Evolutionary conservation across 2,888 invertebrate species (phyloP), one percentile per base, ranked within the genome.

Genomic region (Tupiocoris notatus): DNA sequence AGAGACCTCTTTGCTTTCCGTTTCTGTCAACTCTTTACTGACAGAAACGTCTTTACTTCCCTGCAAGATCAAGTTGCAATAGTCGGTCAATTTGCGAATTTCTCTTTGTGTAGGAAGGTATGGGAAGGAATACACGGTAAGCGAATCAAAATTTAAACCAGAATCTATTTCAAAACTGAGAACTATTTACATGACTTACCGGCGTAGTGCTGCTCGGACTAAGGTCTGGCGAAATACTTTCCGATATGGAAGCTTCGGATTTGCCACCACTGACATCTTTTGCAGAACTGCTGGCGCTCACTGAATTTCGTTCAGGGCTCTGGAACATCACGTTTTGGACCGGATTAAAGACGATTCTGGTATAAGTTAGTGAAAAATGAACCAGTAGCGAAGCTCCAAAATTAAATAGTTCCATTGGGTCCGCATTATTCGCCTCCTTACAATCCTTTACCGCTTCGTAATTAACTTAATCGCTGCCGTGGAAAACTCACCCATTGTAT

Each of bases 401-500:
- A n/a, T n/a, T n/a, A 39, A 39, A 39, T 39, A 39, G 3, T 39
- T 39, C 39, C 39, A 39, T 39, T 39, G 6, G n/a, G n/a, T n/a
- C n/a, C n/a, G n/a, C n/a, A n/a, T n/a, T n/a, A n/a, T n/a, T n/a
- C n/a, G n/a, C n/a, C n/a, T n/a, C n/a, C n/a, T n/a, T n/a, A n/a
- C n/a, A n/a, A n/a, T n/a, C n/a, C n/a, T n/a, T n/a, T n/a, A n/a
- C n/a, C n/a, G n/a, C n/a, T n/a, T n/a, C n/a, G n/a, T n/a, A n/a
- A n/a, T n/a, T n/a, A n/a, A n/a, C n/a, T n/a, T n/a, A n/a, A n/a
- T n/a, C 7, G 2, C 23, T n/a, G n/a, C n/a, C n/a, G n/a, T n/a
- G n/a, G n/a, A n/a, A n/a, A 12, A 75, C 89, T 87, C 84, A 92
- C 92, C 90, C 91, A 89, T 79, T 91, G 89, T 79, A 89, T 86